phyloP scores from a whole-genome alignment of 2,797 vertebrate genomes.

The Cirrhinus molitorella region DNA sequence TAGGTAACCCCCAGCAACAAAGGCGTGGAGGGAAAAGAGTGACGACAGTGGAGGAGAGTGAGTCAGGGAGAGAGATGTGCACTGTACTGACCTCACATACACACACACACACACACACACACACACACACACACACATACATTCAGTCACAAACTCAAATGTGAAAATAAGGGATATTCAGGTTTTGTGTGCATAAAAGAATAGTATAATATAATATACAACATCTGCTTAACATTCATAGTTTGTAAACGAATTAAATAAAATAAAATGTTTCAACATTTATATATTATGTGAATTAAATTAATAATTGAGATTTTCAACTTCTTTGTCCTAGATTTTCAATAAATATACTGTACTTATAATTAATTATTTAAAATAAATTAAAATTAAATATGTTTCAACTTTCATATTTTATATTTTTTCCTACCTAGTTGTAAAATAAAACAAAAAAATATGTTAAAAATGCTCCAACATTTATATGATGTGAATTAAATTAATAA shows the following conservation, averaged over 20 bases:
- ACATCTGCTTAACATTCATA: too few relatives aligned
- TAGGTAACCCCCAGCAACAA: slow-evolving; percentile 56
- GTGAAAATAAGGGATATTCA: background rate
- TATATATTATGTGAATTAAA: background rate
- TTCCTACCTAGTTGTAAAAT: too few relatives aligned
- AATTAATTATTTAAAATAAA: background rate
- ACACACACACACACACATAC: too few relatives aligned
- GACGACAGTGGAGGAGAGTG: slow-evolving; percentile 36
- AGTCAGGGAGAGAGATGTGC: slow-evolving; percentile 41
- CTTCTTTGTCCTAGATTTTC: too few relatives aligned
- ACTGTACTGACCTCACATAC: slow-evolving; percentile 43
- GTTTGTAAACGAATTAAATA: background rate
- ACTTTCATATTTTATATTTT: too few relatives aligned
- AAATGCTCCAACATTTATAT: background rate
- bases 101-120: background rate
- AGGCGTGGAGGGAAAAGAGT: slow-evolving; percentile 41
- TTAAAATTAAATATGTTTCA: too few relatives aligned
- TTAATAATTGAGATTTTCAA: background rate
- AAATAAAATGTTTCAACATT: background rate
- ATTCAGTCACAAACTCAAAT: background rate
- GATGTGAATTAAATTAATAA: background rate
- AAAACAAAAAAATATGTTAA: background rate
- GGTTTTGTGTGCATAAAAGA: background rate
- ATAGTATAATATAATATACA: background rate
- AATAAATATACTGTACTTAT: background rate